phyloP scores from a whole-genome alignment of 2,113 vertebrate species.

The Oreochromis niloticus region DNA sequence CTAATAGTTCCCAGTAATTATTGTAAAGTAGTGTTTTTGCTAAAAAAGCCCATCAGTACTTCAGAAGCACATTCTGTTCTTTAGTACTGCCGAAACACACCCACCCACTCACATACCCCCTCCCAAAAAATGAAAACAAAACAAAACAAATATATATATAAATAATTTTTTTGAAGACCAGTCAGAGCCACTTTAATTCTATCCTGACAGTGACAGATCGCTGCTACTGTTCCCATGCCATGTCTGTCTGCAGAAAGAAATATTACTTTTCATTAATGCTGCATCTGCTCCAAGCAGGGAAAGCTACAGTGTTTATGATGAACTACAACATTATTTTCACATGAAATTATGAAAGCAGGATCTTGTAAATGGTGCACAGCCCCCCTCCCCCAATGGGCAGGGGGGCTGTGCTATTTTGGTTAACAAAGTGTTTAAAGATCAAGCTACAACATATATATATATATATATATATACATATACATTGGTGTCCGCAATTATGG shows the following conservation, averaged over 20 bases:
- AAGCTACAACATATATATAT: not conserved
- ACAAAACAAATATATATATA: not conserved
- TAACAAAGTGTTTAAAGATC: not conserved
- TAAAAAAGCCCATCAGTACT: not conserved
- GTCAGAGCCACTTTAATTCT: not conserved
- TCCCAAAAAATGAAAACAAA: not conserved
- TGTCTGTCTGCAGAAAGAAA: not conserved
- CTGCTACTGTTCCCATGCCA: not conserved
- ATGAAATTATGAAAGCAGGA: not conserved
- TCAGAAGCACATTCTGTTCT: not conserved
- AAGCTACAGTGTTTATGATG: not conserved
- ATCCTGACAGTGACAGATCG: conserved; percentile 5
- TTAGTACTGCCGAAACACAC: not conserved
- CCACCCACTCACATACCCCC: not conserved
- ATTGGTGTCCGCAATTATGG: not conserved
- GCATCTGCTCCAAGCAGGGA: not conserved
- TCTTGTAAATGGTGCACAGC: not conserved
- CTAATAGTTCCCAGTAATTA: not conserved
- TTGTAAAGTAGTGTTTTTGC: not conserved
- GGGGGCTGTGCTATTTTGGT: not conserved
- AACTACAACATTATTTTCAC: not conserved
- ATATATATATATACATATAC: too few relatives aligned
- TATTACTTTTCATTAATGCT: not conserved
- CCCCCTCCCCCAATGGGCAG: not conserved
- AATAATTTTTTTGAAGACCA: not conserved